Evolutionary conservation across 1,140 invertebrate genomes (phyloP), one percentile per base, ranked within the genome.

Genomic region (Bradysia coprophila): DNA sequence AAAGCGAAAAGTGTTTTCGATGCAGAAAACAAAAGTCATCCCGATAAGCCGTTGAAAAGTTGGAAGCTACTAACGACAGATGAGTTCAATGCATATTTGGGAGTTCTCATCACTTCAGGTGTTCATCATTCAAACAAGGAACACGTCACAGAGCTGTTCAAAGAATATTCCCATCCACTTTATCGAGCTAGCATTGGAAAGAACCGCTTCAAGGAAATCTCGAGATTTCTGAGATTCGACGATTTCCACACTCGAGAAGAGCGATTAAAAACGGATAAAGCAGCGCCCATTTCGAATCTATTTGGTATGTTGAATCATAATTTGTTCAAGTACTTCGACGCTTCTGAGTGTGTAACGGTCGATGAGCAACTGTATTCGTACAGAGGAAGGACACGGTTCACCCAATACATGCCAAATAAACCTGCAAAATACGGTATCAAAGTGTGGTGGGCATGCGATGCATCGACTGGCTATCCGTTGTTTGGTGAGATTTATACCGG

Each of bases 381-480:
- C 47, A 44, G 58, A 11, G 60, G 60, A 31, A 40, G 50, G 24
- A 59, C 56, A 40, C 40, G 43, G 6, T 53, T 55, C 45, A 41
- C 44, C 40, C 44, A 54, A 2, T 59, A 57, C 42, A 57, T 39
- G 8, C 33, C 33, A 36, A 8, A 6, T 18, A 36, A 36, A 36
- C 33, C 33, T 10, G 33, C 33, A 47, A 64, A 63, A 45, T 69
- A 66, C 50, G 65, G 62, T 4, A 56, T 67, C 38, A 67, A 67
- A 50, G 45, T 59, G 21, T 62, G 49, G 47, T 57, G 50, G 51
- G 44, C 53, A 41, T 59, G 52, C 41, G 50, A 55, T 43, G 46
- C 41, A 34, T 45, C 50, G 44, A 51, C 15, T 4, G 13, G 10
- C 13, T 36, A 36, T 36, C 33, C 33, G 18, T 16, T 36, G 10